phyloP scores from a whole-genome alignment of 2,113 vertebrate genomes.

The Puffinus mauretanicus region DNA sequence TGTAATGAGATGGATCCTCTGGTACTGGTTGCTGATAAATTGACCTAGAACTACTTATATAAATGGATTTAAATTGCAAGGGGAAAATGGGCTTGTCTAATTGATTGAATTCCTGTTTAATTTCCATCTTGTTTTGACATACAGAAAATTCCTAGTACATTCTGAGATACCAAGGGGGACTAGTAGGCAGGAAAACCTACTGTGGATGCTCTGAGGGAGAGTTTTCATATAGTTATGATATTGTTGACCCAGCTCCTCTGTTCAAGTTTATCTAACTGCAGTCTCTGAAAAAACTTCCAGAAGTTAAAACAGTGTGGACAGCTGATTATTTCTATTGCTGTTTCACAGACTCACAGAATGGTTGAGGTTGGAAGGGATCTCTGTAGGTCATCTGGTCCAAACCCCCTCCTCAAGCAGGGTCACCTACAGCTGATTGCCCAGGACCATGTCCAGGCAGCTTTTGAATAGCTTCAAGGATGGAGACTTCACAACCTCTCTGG shows the following conservation, averaged over 20 bases:
- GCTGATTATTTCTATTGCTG: neutral
- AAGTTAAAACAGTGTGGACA: neutral
- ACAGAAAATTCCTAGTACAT: neutral
- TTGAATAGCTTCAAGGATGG: neutral
- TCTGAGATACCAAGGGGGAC: neutral
- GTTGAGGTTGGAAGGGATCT: neutral
- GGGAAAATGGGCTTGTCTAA: neutral
- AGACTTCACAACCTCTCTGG: neutral
- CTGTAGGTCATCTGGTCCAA: neutral
- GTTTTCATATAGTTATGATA: neutral
- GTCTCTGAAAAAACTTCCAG: neutral
- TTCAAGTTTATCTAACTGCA: neutral
- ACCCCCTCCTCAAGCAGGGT: neutral
- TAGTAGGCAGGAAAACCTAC: neutral
- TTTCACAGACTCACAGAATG: neutral
- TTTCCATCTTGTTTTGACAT: neutral
- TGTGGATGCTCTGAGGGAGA: neutral
- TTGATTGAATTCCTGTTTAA: neutral
- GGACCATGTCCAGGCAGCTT: neutral
- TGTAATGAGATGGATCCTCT: neutral
- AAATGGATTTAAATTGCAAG: neutral
- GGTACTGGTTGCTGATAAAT: neutral
- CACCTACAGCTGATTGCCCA: neutral
- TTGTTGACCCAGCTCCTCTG: neutral
- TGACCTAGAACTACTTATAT: neutral